These are phyloP conservation scores for Leptinotarsa defecta DNA, from an alignment of 1,140 invertebrate genomes.

Conservation along the genomic window DNA sequence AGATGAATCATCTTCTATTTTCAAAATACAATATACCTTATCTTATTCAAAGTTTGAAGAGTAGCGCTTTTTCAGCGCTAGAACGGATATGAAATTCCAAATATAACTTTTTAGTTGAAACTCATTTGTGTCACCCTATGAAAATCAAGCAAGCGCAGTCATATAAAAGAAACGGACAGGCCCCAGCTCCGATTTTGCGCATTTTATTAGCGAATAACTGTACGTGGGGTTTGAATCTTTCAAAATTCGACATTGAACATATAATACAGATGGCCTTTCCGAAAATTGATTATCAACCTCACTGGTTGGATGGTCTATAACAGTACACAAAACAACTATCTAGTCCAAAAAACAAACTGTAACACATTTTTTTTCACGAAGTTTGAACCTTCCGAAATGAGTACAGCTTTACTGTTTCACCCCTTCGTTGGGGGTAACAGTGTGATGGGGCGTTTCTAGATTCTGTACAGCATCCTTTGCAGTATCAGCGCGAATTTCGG, in stretches of 20 bases:
- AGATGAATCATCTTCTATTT: too few species aligned
- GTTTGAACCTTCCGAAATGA: neutral
- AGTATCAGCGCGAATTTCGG: constrained; percentile 5
- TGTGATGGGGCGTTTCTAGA: neutral
- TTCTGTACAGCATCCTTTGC: neutral
- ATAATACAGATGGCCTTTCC: neutral
- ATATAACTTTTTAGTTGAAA: too few species aligned
- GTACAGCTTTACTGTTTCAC: neutral
- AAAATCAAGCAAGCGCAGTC: neutral
- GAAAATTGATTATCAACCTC: neutral
- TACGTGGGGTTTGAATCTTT: neutral
- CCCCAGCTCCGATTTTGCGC: neutral
- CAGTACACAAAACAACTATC: neutral
- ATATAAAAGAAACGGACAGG: neutral
- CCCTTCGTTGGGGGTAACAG: neutral
- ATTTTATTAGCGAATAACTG: neutral
- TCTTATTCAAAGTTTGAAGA: too few species aligned
- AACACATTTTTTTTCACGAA: neutral
- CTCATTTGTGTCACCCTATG: neutral
- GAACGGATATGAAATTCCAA: too few species aligned
- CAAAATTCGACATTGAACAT: neutral
- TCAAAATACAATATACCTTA: too few species aligned
- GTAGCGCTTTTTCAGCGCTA: too few species aligned
- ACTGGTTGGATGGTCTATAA: neutral
- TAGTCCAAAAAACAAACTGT: neutral